A percentile compares a stretch with the other conserved stretches of the same genome.
Evolutionary conservation across 2,888 invertebrate genomes (phyloP).

Genomic region (Helobdella robusta): DNA sequence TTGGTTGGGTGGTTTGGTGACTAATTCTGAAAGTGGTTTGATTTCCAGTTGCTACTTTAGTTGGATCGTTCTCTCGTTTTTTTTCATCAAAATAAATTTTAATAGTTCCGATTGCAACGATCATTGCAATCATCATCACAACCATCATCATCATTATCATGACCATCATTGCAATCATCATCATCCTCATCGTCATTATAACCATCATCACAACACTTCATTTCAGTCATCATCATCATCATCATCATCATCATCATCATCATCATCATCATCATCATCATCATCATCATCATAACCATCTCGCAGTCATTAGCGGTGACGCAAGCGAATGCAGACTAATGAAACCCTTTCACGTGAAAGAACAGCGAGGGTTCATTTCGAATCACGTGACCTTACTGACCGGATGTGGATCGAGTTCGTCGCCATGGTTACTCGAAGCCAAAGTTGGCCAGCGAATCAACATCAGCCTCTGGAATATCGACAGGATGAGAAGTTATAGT

Average conservation of each 20-base stretch:
- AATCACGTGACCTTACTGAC: background rate
- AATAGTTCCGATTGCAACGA: too few relatives aligned
- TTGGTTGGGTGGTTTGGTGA: too few relatives aligned
- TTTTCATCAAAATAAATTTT: too few relatives aligned
- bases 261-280: constrained; percentile 15
- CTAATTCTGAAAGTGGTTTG: too few relatives aligned
- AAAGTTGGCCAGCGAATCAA: constrained; percentile 2
- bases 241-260: constrained; percentile 19
- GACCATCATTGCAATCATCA: too few relatives aligned
- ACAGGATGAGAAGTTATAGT: background rate
- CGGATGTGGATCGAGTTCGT: constrained; percentile 9
- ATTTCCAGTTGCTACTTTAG: too few relatives aligned
- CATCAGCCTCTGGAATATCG: constrained; percentile 8
- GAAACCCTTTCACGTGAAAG: background rate
- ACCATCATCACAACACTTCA: background rate
- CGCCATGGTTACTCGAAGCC: constrained; percentile 9
- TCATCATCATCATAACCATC: constrained; percentile 1
- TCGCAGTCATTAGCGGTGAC: constrained; percentile 7
- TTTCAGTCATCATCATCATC: constrained; percentile 13
- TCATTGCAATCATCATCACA: too few relatives aligned
- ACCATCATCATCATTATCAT: too few relatives aligned
- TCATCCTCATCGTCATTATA: too few relatives aligned
- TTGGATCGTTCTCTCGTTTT: too few relatives aligned
- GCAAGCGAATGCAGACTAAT: background rate
- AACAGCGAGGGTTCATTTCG: background rate